phyloP scores from a whole-genome alignment of 2,113 vertebrate genomes.

The Pelodiscus sinensis region DNA sequence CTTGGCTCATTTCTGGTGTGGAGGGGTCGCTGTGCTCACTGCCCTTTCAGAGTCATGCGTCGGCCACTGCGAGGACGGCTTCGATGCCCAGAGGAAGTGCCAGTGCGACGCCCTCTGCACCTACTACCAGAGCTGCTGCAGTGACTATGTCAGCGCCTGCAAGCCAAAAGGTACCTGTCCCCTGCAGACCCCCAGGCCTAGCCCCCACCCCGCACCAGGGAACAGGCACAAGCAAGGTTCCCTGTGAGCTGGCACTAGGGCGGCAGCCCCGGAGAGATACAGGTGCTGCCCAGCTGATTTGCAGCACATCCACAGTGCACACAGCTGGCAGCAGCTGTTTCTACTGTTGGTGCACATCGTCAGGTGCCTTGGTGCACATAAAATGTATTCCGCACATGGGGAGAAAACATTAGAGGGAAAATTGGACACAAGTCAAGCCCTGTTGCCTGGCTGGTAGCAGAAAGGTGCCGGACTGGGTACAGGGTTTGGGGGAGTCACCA shows the following conservation, averaged over 20 bases:
- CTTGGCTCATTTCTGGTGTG: background rate
- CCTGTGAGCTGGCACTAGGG: no score
- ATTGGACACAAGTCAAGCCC: no score
- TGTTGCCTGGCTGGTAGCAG: background rate
- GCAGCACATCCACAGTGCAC: no score
- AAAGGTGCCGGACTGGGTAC: no score
- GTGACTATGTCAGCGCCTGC: conserved; percentile 83
- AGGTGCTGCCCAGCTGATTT: no score
- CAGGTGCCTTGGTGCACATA: no score
- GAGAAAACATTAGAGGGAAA: no score
- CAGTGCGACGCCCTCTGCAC: conserved; percentile 94
- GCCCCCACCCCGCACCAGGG: background rate
- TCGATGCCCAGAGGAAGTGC: conserved; percentile 79
- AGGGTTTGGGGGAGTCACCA: no score
- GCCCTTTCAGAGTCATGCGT: conserved; percentile 86
- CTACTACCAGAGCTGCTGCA: conserved; percentile 94
- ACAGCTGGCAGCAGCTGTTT: no score
- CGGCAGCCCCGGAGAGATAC: no score
- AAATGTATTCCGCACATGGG: no score
- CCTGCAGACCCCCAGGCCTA: fast-evolving
- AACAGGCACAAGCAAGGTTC: background rate
- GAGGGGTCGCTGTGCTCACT: fast-evolving
- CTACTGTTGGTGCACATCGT: no score
- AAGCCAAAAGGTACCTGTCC: conserved; percentile 79
- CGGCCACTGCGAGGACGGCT: conserved; percentile 87